Percentiles rank a stretch among this genome's conserved stretches.
Conservation (phyloP, 2,113 vertebrate species). For the Colistium nudipinnis region DNA sequence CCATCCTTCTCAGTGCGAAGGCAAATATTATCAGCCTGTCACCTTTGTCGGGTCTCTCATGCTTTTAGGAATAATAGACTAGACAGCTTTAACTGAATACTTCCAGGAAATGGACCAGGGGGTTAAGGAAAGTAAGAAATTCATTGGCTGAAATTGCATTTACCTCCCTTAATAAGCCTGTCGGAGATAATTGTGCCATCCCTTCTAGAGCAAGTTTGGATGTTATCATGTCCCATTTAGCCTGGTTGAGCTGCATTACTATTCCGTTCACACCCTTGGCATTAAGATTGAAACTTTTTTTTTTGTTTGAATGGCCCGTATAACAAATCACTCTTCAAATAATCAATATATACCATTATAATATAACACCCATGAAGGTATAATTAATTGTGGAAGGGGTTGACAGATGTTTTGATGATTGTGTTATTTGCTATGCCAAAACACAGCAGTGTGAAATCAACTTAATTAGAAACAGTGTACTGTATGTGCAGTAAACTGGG, state of each 20-base stretch:
- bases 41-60: constrained; percentile 7
- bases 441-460: no score
- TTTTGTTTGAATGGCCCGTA: not conserved
- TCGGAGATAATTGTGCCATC: constrained; percentile 9
- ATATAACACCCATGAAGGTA: no score
- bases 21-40: not conserved
- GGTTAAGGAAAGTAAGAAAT: constrained; percentile 22
- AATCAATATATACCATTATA: no score
- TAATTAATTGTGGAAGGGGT: no score
- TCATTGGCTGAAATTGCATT: constrained; percentile 24
- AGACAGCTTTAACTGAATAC: constrained; percentile 9
- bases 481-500: no score
- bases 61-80: constrained; percentile 25
- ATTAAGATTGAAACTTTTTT: not conserved
- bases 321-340: no score
- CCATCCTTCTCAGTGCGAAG: constrained; percentile 1
- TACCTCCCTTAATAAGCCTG: constrained; percentile 25
- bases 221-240: constrained; percentile 43
- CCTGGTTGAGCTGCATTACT: constrained; percentile 28
- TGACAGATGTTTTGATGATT: no score
- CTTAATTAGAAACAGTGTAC: no score
- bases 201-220: constrained; percentile 38
- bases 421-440: no score
- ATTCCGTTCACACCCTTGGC: not conserved
- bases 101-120: constrained; percentile 31